Base-by-base conservation (phyloP, 2,888 invertebrate species). In the Megamerina dolium region DNA sequence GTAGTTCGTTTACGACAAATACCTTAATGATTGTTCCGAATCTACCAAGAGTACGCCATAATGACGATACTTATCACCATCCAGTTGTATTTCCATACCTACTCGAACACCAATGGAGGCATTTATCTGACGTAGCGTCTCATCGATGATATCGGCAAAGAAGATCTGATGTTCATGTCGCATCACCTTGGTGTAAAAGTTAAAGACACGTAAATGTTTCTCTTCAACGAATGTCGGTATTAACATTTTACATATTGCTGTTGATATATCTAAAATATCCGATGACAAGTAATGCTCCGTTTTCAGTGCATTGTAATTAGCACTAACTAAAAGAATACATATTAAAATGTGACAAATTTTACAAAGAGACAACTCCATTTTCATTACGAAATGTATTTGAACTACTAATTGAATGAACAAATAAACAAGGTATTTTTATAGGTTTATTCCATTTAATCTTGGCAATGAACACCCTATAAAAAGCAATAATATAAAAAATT, bases 11-110 rank as follows among this genome's bases (percentile, higher is more conserved):
- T 31, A 31, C 34, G 1, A 6, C 12, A 13, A 30, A 27, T n/a
- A 40, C 41, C 29, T 32, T 18, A 60, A 32, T 2, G 58, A 50
- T 12, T 40, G 33, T 1, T 30, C 18, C 0, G 59, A 54, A 39
- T 60, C 60, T 5, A 58, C 58, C n/a, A 52, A 36, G 2, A 60
- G 20, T 3, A 60, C 35, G 19, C 48, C 43, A 31, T 43, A 57
- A 37, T 59, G 58, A 2, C 56, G 49, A 16, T 56, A 46, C 35
- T 38, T 39, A 26, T 52, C 52, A 3, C 30, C 37, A 0, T 43
- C 37, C 21, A 60, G 38, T 8, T 44, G 14, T 13, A 46, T 27
- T 2, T 35, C 52, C 36, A 45, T 41, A 9, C 53, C 52, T 9
- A 57, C 33, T 5, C 47, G 49, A 26, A 56, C 48, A 1, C 43